Base-by-base conservation (phyloP, 2,888 invertebrate genomes). In the Rotaria macrura region DNA sequence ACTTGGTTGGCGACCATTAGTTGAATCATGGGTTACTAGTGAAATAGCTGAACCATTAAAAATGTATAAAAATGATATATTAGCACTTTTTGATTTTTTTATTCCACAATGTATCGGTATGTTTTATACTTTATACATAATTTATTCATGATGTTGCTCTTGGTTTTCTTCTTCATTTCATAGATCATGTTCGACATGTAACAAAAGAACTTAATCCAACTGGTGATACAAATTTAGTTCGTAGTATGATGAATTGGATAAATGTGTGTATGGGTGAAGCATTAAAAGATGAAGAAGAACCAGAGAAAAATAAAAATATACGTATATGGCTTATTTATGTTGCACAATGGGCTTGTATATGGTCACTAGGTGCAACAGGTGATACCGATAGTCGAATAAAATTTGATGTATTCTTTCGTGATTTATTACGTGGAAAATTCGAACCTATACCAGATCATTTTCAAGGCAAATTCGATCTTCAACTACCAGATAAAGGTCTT, bases 301-400 rank as follows among this genome's bases (percentile, higher is more conserved):
- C 89, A 2, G 88, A 88, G 29, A 94, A 94, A 88, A 93, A 93
- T 79, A 94, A 93, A 89, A 93, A 94, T 90, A 90, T 94, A 6
- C 91, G 92, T 84, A 92, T 93, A 17, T 92, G 91, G 90, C 88
- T 91, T 57, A 87, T 90, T 87, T 84, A 52, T 40, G 87, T 94
- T 0, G 93, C 95, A 88, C 92, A 95, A 89, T 93, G 93, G 89
- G 93, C 94, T 0, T 91, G 95, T 84, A 93, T 94, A 6, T 96
- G 96, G 96, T 95, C 95, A 0, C 91, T 96, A 40, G 96, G 94
- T 2, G 95, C 95, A 1, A 93, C 94, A 86, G 91, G 96, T 54
- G 94, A 95, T 89, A 91, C 92, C 0, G 93, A 93, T 83, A 95
- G 95, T 0, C 92, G 95, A 29, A 92, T 92, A 79, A 94, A 93